phyloP scores from a whole-genome alignment of 2,113 vertebrate species.

The Zeus faber region DNA sequence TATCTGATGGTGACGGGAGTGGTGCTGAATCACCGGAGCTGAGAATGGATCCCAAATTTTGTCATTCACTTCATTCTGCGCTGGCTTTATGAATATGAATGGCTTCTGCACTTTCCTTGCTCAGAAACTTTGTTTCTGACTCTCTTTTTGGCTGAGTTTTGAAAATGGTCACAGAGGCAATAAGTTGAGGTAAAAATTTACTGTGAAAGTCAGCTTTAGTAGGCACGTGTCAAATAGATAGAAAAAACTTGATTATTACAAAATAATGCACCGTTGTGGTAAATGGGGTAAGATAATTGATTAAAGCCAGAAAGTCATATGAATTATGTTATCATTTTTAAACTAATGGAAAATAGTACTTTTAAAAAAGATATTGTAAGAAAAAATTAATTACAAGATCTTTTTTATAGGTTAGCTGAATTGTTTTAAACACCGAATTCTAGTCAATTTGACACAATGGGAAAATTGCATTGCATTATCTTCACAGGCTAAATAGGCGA shows the following conservation, averaged over 20 bases:
- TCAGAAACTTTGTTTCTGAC: conserved; percentile 28
- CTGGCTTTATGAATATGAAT: conserved; percentile 45
- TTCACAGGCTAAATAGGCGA: neutral
- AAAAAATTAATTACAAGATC: too few relatives aligned
- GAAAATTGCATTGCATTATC: neutral
- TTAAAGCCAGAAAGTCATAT: too few relatives aligned
- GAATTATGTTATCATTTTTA: too few relatives aligned
- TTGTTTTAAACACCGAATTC: too few relatives aligned
- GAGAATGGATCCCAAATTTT: conserved; percentile 33
- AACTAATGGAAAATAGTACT: too few relatives aligned
- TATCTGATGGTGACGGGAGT: conserved; percentile 60
- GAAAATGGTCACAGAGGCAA: neutral
- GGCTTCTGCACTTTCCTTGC: neutral
- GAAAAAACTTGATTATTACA: too few relatives aligned
- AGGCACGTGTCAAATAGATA: too few relatives aligned
- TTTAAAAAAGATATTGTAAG: too few relatives aligned
- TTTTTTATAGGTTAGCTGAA: too few relatives aligned
- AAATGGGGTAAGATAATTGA: too few relatives aligned
- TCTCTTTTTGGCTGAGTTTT: conserved; percentile 1
- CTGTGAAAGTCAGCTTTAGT: neutral
- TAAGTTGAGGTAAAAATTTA: neutral
- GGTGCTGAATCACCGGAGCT: conserved; percentile 56
- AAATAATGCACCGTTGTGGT: too few relatives aligned
- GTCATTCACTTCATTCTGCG: conserved; percentile 26
- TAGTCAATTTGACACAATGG: too few relatives aligned